Evolutionary conservation across 2,113 vertebrate genomes (phyloP).

Genomic region (Sylvietta virens): DNA sequence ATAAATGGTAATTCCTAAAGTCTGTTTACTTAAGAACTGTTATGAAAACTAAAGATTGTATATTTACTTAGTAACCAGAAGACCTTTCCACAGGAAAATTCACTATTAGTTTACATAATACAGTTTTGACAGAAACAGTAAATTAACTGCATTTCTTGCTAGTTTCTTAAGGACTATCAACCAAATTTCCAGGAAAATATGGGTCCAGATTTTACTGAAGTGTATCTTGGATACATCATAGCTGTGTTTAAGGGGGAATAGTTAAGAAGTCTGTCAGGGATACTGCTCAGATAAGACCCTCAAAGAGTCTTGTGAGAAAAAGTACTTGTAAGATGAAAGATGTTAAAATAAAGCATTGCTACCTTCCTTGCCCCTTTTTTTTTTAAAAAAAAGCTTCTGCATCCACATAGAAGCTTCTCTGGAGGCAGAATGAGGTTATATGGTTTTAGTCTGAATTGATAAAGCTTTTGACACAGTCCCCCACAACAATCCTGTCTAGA

Average conservation of each 20-base stretch:
- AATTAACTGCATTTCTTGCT: not conserved
- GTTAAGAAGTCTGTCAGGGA: rapidly evolving
- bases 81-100: not conserved
- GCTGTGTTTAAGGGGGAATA: not conserved
- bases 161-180: not conserved
- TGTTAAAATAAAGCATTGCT: not conserved
- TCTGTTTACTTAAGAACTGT: not conserved
- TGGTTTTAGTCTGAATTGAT: not conserved
- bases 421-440: not conserved
- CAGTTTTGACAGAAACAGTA: not conserved
- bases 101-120: rapidly evolving
- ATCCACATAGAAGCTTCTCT: rapidly evolving
- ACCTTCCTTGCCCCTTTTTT: not conserved
- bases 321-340: not conserved
- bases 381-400: too few relatives aligned
- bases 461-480: not conserved
- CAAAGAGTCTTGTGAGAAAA: not conserved
- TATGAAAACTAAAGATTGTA: not conserved
- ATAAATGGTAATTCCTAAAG: not conserved
- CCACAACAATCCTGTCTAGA: not conserved
- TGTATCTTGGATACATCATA: not conserved
- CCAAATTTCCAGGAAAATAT: not conserved
- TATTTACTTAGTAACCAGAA: not conserved
- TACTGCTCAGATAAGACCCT: not conserved
- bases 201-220: not conserved